A percentile compares a stretch with the other conserved stretches of the same genome.
phyloP scores from a whole-genome alignment of 2,797 vertebrate genomes.

The Mico argentatus region DNA sequence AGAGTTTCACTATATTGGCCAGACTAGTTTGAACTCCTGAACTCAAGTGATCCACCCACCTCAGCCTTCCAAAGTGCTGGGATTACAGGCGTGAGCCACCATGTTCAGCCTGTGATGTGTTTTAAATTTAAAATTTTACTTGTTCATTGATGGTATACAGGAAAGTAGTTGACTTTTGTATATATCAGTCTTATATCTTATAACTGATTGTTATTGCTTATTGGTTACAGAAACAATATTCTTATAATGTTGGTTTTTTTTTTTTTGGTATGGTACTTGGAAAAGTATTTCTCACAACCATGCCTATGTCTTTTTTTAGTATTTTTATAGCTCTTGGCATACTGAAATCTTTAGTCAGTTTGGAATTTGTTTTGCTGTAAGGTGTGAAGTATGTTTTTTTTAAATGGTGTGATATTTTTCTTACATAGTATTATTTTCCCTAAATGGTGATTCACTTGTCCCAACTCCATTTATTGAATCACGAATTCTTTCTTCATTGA shows the following conservation, averaged over 20 bases:
- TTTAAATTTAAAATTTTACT: background rate
- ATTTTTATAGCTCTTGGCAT: slow-evolving; percentile 13
- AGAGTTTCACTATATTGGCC: background rate
- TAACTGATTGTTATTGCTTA: background rate
- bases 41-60: background rate
- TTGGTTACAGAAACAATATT: background rate
- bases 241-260: background rate
- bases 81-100: background rate
- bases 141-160: background rate
- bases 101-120: background rate
- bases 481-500: slow-evolving; percentile 8
- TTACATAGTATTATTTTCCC: background rate
- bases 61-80: background rate
- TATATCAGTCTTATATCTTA: background rate
- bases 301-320: background rate
- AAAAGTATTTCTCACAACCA: background rate
- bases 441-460: background rate
- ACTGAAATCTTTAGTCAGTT: background rate
- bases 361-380: slow-evolving; percentile 46
- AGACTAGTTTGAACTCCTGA: background rate
- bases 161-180: background rate
- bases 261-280: background rate
- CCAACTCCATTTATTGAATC: background rate
- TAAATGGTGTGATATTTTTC: slow-evolving; percentile 12
- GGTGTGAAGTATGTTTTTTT: background rate